Percentiles rank a stretch among this genome's conserved stretches.
Conservation (phyloP, 2,888 invertebrate species). For the Glaucopsyche alexis region DNA sequence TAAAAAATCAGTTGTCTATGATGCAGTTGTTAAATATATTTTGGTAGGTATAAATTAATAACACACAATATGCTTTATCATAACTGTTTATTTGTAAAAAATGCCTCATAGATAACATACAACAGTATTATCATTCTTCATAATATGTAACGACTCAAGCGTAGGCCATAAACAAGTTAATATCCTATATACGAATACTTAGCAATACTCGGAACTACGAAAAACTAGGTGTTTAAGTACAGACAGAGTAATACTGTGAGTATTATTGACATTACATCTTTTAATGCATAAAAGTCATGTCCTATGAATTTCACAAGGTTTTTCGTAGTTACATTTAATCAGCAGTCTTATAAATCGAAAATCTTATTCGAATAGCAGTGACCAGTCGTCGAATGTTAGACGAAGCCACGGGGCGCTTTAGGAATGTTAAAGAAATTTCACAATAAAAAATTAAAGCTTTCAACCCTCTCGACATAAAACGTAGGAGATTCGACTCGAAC, state of each 20-base stretch:
- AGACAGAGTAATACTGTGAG: slow-evolving; percentile 5
- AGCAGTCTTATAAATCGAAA: slow-evolving; percentile 63
- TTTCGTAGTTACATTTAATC: slow-evolving; percentile 42
- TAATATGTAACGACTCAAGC: slow-evolving; percentile 50
- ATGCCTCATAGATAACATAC: slow-evolving; percentile 74
- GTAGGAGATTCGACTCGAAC: not conserved
- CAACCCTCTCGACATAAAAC: slow-evolving; percentile 37
- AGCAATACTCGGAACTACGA: slow-evolving; percentile 50
- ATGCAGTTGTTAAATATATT: no score
- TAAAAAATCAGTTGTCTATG: no score
- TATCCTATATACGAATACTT: slow-evolving; percentile 52
- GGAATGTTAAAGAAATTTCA: slow-evolving; percentile 42
- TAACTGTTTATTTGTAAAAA: slow-evolving; percentile 68
- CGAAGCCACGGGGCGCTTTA: slow-evolving; percentile 40
- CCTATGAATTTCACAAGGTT: slow-evolving; percentile 30
- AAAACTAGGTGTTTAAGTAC: slow-evolving; percentile 42
- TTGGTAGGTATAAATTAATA: slow-evolving; percentile 29
- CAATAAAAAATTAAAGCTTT: slow-evolving; percentile 44
- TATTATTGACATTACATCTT: slow-evolving; percentile 12
- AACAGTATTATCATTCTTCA: slow-evolving; percentile 50
- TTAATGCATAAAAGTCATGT: slow-evolving; percentile 12
- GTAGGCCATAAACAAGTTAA: slow-evolving; percentile 43
- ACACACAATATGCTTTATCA: slow-evolving; percentile 35
- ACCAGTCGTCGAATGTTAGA: slow-evolving; percentile 34
- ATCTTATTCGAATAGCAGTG: slow-evolving; percentile 37